Conservation (phyloP, 2,888 invertebrate species). For the Nineta flava region DNA sequence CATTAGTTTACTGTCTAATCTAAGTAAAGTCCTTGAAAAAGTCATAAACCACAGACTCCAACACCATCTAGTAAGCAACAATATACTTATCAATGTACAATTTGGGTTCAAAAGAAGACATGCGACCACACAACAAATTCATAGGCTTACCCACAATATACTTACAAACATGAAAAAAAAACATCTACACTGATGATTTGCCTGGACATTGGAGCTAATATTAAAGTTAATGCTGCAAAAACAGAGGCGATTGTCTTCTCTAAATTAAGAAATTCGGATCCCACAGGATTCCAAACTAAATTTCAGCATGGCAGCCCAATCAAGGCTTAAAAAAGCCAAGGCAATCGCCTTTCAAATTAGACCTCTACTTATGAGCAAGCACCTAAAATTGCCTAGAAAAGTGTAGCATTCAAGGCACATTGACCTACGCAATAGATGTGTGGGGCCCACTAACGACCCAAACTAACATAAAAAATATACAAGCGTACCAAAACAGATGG, state of each 20-base stretch:
- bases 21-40: constrained; percentile 15
- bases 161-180: constrained; percentile 14
- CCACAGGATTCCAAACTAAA: not conserved
- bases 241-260: not conserved
- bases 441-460: no score
- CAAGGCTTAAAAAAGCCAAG: no score
- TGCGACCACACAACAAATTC: constrained; percentile 15
- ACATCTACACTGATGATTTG: constrained; percentile 16
- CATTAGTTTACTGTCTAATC: constrained; percentile 14
- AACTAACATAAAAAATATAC: no score
- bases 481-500: no score
- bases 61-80: not conserved
- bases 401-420: no score
- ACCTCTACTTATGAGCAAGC: no score
- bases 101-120: constrained; percentile 16
- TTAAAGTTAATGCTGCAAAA: not conserved
- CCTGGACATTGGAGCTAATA: constrained; percentile 10
- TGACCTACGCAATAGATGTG: no score
- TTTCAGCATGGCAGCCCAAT: no score
- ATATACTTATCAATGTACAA: constrained; percentile 12
- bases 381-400: no score
- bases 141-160: constrained; percentile 12
- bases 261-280: not conserved
- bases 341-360: no score
- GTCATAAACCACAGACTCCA: constrained; percentile 10